Conservation (phyloP, 2,113 vertebrate genomes). For the Dascyllus trimaculatus region DNA sequence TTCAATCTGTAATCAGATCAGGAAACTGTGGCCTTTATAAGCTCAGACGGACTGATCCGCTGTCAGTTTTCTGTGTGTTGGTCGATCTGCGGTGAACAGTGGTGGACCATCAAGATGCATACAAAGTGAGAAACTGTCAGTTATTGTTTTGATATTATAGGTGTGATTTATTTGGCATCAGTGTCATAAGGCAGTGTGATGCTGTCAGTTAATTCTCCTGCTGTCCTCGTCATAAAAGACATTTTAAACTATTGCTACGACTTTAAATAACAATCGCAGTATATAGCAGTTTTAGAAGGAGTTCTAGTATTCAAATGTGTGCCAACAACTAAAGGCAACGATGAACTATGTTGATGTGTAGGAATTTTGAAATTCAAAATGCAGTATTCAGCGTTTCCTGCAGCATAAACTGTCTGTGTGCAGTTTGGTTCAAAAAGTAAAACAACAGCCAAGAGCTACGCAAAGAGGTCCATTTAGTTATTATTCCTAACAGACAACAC, state of each 20-base stretch:
- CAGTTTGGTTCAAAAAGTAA: conserved; percentile 31
- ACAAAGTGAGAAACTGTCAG: not conserved
- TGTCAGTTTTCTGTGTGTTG: not conserved
- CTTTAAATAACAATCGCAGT: not conserved
- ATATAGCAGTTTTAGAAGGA: not conserved
- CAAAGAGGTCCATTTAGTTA: conserved; percentile 42
- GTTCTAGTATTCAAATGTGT: not conserved
- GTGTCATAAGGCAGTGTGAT: not conserved
- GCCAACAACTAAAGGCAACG: not conserved
- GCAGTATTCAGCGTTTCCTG: not conserved
- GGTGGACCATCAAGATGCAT: conserved; percentile 7
- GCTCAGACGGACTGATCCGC: not conserved
- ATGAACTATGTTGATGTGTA: not conserved
- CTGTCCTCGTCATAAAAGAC: not conserved
- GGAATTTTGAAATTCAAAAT: not conserved
- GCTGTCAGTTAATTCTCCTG: not conserved
- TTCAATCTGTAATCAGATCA: conserved; percentile 34
- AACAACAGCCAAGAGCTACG: conserved; percentile 32
- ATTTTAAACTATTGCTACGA: not conserved
- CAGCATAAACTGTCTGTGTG: not conserved
- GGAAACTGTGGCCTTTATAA: conserved; percentile 21
- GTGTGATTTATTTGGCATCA: not conserved
- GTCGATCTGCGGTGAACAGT: not conserved
- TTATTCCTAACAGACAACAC: conserved; percentile 38
- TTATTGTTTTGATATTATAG: not conserved